phyloP scores from a whole-genome alignment of 2,888 invertebrate genomes.

The Ischnura elegans region DNA sequence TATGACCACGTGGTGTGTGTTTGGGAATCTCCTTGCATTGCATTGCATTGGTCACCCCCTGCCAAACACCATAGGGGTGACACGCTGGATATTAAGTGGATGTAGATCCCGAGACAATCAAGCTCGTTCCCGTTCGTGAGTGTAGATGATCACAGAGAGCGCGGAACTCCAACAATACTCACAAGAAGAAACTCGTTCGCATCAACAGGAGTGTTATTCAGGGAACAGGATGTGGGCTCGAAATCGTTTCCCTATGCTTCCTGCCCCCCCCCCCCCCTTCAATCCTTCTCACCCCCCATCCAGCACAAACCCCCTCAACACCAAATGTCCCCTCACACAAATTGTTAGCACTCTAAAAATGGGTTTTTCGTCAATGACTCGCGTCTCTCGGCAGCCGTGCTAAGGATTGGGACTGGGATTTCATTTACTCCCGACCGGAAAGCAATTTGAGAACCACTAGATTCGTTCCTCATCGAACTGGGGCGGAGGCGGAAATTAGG shows the following conservation, averaged over 20 bases:
- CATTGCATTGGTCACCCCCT: no score
- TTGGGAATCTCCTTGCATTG: no score
- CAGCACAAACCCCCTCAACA: no score
- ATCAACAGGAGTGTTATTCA: not conserved
- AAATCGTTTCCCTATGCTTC: slow-evolving; percentile 7
- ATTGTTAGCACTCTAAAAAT: not conserved
- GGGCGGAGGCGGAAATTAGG: not conserved
- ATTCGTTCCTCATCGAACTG: not conserved
- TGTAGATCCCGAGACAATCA: no score
- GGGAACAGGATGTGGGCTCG: not conserved
- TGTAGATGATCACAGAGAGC: not conserved
- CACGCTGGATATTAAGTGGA: no score
- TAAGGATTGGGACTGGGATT: not conserved
- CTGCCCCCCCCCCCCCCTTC: not conserved
- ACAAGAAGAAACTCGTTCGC: no score
- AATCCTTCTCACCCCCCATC: no score
- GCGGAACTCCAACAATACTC: not conserved
- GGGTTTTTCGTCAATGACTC: not conserved
- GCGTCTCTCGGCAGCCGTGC: not conserved
- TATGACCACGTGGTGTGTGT: no score
- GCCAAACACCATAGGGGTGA: no score
- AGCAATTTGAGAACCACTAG: slow-evolving; percentile 18
- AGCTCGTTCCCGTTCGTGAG: no score
- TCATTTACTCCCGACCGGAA: slow-evolving; percentile 30
- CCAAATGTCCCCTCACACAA: not conserved